phyloP scores from a whole-genome alignment of 2,888 invertebrate genomes.

The Bursaphelenchus okinawaensis region DNA sequence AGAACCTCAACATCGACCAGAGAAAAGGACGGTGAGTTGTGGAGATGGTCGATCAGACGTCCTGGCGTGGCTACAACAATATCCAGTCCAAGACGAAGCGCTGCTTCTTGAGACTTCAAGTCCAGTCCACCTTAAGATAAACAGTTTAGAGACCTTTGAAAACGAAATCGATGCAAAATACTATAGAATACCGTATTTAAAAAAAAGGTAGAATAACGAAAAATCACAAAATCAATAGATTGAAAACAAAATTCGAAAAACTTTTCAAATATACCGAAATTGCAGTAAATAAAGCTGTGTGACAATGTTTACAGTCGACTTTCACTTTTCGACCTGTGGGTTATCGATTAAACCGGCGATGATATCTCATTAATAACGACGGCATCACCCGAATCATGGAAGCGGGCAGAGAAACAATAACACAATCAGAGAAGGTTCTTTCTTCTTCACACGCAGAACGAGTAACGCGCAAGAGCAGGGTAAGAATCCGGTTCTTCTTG shows the following conservation, averaged over 20 bases:
- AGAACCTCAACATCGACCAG: conserved; percentile 78
- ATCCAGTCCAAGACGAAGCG: conserved; percentile 78
- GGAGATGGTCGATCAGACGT: conserved; percentile 89
- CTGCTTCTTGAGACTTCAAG: conserved; percentile 63
- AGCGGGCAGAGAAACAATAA: neutral
- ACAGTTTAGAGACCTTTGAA: conserved; percentile 4
- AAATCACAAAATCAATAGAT: too few species aligned
- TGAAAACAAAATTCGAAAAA: too few species aligned
- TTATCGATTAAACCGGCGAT: too few species aligned
- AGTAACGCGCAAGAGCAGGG: neutral
- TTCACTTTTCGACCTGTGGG: too few species aligned
- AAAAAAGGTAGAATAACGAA: too few species aligned
- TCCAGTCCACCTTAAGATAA: conserved; percentile 61
- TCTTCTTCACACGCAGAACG: neutral
- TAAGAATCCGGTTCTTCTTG: neutral
- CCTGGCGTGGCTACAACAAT: conserved; percentile 97
- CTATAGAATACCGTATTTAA: too few species aligned
- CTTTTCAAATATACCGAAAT: too few species aligned
- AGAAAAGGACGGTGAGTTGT: conserved; percentile 83
- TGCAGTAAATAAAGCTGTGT: too few species aligned
- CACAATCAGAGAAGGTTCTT: neutral
- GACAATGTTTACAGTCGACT: too few species aligned
- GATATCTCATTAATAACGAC: neutral
- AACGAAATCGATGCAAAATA: too few species aligned
- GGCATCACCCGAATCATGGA: neutral